Base-by-base conservation (phyloP, 2,113 vertebrate species). In the Anguilla japonica region DNA sequence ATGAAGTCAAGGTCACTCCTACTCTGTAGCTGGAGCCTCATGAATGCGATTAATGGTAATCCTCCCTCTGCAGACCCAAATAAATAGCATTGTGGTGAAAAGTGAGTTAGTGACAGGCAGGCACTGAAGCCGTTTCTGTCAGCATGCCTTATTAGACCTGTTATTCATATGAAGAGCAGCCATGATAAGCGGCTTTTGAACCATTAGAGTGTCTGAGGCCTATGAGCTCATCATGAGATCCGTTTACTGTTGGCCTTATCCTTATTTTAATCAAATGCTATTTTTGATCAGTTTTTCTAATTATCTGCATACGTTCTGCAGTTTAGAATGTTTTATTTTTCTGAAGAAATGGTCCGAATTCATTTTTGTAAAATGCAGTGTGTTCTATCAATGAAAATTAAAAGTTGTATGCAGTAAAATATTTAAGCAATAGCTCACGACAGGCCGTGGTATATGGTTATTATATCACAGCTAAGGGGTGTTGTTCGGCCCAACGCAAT, bases 21-120 rank as follows among this genome's bases (percentile, higher is more conserved):
- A 89, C 91, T 90, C 91, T 87, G 90, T 90, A 39, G 57, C 90
- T 83, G 71, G 57, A 87, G 84, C 88, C 93, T 94, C 93, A 94
- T 95, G 93, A 95, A 95, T 95, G 91, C 92, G 92, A 95, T 94
- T 93, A 93, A 93, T 94, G 91, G 89, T 87, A 89, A 89, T 92
- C 90, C 91, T 93, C 93, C 92, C 92, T 89, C 89, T 93, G 53
- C 50, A 91, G 93, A 53, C 41, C 57, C 88, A 22, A 84, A 56
- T 15, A 81, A 79, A 86, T 88, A 90, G 22, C 20, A 50, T 89
- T 91, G 90, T 90, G 91, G 87, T 87, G 90, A 63, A 81, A 80
- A 85, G 60, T 82, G 79, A 83, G 57, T 13, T 71, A 84, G 85
- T 85, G 82, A 41, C 53, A 91, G 83, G 89, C 88, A 84, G 43